Evolutionary conservation across 2,888 invertebrate species (phyloP), one percentile per base, ranked within the genome.

Genomic region (Lysandra coridon): DNA sequence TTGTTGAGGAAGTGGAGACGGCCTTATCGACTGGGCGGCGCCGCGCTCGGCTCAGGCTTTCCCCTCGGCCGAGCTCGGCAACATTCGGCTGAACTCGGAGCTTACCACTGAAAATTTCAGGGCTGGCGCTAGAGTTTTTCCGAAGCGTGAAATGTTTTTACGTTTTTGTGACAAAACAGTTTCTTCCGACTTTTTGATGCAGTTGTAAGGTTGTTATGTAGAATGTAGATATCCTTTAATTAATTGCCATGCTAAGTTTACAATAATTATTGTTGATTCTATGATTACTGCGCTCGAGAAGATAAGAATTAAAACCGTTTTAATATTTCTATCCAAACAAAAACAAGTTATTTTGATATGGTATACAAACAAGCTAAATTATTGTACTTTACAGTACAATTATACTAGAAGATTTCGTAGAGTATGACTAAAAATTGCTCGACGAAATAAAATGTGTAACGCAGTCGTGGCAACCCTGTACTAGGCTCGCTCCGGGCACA

Each of bases 11-110:
- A 89, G 91, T 90, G 88, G 93, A 93, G 93, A 92, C 91, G 89
- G 92, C 92, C 94, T 92, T 95, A 95, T 95, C 94, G 95, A 95
- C 95, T 95, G 93, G 94, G 95, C 94, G 94, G 94, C 92, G 91
- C 92, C 93, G 87, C 88, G 87, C 87, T 92, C 92, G 88, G 87
- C 89, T 89, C 85, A 83, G 84, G 84, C 85, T 85, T 84, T 83
- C 84, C 87, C 87, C 85, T 91, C 91, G 88, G 88, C 84, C 84
- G 83, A 83, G 79, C 84, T 90, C 89, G 89, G 84, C 81, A 82
- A 76, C 83, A 83, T 85, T 92, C 94, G 94, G 85, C 80, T 79
- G 74, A 80, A 81, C 84, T 91, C 93, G 93, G 87, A 83, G 80
- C 83, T 84, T 86, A 88, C 84, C 88, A 88, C 89, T 92, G 90